These are phyloP conservation scores for Trilocha varians DNA, from an alignment of 2,888 invertebrate genomes.

Conservation along the genomic window DNA sequence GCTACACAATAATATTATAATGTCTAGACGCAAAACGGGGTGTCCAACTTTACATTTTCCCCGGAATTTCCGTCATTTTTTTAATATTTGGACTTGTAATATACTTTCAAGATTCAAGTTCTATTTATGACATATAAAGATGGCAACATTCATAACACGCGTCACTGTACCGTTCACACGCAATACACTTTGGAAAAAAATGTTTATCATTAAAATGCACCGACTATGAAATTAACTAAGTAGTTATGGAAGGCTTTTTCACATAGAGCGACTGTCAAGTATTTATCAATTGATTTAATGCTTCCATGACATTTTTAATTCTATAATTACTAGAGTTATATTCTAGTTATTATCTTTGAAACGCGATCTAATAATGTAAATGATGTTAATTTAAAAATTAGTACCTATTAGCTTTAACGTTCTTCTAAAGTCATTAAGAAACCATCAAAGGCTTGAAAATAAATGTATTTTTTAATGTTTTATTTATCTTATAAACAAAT, in stretches of 20 bases:
- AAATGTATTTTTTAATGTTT: too few relatives aligned
- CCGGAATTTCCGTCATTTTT: not conserved
- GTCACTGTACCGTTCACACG: constrained; percentile 60
- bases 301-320: not conserved
- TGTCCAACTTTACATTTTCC: constrained; percentile 10
- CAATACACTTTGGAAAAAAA: constrained; percentile 51
- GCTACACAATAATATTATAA: constrained; percentile 13
- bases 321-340: not conserved
- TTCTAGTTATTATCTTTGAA: too few relatives aligned
- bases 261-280: constrained; percentile 2
- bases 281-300: constrained; percentile 15
- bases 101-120: not conserved
- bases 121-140: constrained; percentile 30
- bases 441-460: too few relatives aligned
- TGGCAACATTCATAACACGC: constrained; percentile 45
- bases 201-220: not conserved
- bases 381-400: too few relatives aligned
- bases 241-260: not conserved
- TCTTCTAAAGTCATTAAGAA: too few relatives aligned
- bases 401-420: too few relatives aligned
- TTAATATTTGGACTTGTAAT: not conserved
- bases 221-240: not conserved
- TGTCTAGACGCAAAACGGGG: constrained; percentile 8
- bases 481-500: too few relatives aligned
- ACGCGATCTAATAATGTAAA: too few relatives aligned